Base-by-base conservation (phyloP, 2,888 invertebrate genomes). In the Abscondita cerata region DNA sequence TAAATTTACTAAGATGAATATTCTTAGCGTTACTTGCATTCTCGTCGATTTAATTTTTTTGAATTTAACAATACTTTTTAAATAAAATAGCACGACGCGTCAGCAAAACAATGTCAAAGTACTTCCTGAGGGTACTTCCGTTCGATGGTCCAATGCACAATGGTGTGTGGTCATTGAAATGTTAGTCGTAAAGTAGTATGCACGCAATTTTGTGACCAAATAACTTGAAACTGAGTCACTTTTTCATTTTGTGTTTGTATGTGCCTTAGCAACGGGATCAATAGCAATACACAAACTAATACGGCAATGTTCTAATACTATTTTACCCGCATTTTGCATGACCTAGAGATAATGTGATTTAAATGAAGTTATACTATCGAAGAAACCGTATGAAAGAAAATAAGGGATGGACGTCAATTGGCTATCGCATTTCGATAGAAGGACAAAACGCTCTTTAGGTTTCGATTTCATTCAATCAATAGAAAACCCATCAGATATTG, bases 41-140 rank as follows among this genome's bases (percentile, higher is more conserved):
- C n/a, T n/a, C n/a, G n/a, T n/a, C n/a, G n/a, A n/a, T n/a, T n/a
- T n/a, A n/a, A n/a, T n/a, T n/a, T n/a, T n/a, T n/a, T n/a, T n/a
- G n/a, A n/a, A n/a, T 44, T n/a, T 44, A 16, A 12, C 52, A 52
- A 2, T 40, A 40, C 36, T 59, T 48, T 59, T 36, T 20, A 33
- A 36, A 40, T 50, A 18, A 41, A 48, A 48, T 12, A 40, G 31
- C 1, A 38, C 55, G 12, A 33, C 51, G 31, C 33, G 33, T 36
- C 40, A 51, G 31, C 13, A 13, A 44, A 57, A 59, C 53, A 50
- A 58, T 57, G 57, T 57, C 54, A 34, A 31, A 52, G 18, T 51
- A 55, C 52, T 64, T 64, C 62, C 63, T 64, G 63, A n/a, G 56
- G 59, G 56, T 56, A 64, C 63, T 57, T 64, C 64, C 64, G 59